These are phyloP conservation scores for Caenorhabditis wallacei DNA, from an alignment of 2,888 invertebrate species.

Conservation along the genomic window DNA sequence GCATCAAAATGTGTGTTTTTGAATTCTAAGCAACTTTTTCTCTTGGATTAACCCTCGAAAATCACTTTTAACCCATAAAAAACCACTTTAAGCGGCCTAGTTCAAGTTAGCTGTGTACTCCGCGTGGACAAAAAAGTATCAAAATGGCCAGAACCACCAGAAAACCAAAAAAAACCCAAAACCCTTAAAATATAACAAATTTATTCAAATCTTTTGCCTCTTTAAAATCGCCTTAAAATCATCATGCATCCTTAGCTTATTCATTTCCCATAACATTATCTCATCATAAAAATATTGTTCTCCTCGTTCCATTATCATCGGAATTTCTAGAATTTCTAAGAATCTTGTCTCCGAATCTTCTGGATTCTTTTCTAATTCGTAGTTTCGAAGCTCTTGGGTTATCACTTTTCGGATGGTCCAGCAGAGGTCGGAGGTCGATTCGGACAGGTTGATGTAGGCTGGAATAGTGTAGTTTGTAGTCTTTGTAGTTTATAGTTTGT, in stretches of 20 bases:
- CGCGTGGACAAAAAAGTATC: too few relatives aligned
- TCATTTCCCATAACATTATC: conserved; percentile 2
- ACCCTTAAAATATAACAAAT: not conserved
- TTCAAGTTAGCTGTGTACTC: too few relatives aligned
- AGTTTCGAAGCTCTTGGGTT: not conserved
- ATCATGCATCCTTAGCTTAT: conserved; percentile 19
- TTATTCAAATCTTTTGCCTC: conserved; percentile 10
- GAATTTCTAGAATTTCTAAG: conserved; percentile 11
- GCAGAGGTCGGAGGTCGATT: not conserved
- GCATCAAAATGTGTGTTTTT: too few relatives aligned
- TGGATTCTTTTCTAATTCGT: conserved; percentile 2
- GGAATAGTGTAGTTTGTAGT: not conserved
- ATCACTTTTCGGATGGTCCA: conserved; percentile 18
- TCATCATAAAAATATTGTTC: conserved; percentile 9
- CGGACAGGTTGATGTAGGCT: conserved; percentile 20
- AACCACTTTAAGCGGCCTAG: too few relatives aligned
- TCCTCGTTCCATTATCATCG: not conserved
- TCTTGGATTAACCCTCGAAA: too few relatives aligned
- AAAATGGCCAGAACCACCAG: too few relatives aligned
- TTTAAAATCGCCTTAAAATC: conserved; percentile 6
- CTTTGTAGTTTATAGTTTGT: too few relatives aligned
- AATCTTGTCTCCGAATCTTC: conserved; percentile 3
- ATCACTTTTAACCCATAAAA: too few relatives aligned
- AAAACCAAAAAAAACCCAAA: not conserved
- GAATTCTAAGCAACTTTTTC: too few relatives aligned